Conservation (phyloP, 1,140 invertebrate genomes). For the Megalopta genalis region DNA sequence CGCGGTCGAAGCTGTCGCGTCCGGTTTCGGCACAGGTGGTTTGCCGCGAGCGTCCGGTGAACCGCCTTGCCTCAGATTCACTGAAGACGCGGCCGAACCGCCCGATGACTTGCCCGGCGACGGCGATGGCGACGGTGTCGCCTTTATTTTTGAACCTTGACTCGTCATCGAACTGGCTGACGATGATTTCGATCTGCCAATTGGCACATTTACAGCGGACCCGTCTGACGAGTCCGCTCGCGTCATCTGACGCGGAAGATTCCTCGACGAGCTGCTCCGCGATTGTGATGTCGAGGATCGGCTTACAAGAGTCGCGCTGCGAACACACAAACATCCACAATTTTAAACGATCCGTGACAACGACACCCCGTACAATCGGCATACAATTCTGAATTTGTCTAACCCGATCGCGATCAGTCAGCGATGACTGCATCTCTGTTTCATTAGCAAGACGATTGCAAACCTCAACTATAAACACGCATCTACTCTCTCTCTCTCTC, state of each 20-base stretch:
- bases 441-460: too few species aligned
- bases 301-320: slow-evolving; percentile 39
- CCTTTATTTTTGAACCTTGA: slow-evolving; percentile 77
- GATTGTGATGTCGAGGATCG: slow-evolving; percentile 49
- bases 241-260: slow-evolving; percentile 71
- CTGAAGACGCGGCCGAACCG: slow-evolving; percentile 57
- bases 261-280: slow-evolving; percentile 67
- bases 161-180: slow-evolving; percentile 74
- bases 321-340: neutral
- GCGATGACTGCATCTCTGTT: too few species aligned
- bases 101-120: slow-evolving; percentile 50
- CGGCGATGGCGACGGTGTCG: slow-evolving; percentile 59
- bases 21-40: slow-evolving; percentile 77
- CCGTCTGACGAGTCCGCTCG: slow-evolving; percentile 69
- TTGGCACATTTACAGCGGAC: slow-evolving; percentile 75
- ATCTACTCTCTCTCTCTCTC: too few species aligned
- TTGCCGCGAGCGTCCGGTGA: slow-evolving; percentile 76
- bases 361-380: too few species aligned
- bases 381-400: too few species aligned
- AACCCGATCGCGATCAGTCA: too few species aligned
- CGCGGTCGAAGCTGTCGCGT: slow-evolving; percentile 65
- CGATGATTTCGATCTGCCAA: slow-evolving; percentile 76
- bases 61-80: slow-evolving; percentile 68
- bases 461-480: too few species aligned
- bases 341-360: too few species aligned